Percentiles rank a stretch among this genome's conserved stretches.
phyloP scores from a whole-genome alignment of 2,113 vertebrate genomes.

The Eira barbara region DNA sequence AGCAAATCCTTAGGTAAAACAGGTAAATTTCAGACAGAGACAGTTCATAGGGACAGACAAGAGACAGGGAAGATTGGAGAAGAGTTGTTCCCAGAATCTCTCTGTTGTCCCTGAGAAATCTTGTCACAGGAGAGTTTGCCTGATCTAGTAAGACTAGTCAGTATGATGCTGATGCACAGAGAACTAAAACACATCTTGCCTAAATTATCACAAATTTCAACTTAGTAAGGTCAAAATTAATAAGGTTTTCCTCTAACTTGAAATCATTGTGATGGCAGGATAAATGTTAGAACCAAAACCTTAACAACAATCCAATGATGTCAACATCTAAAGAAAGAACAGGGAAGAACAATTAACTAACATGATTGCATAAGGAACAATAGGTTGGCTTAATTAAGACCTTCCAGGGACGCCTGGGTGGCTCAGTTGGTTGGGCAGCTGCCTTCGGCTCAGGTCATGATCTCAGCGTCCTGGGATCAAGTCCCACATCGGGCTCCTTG shows the following conservation, averaged over 20 bases:
- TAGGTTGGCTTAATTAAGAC: constrained; percentile 26
- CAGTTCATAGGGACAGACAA: neutral
- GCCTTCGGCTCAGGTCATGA: too few species aligned
- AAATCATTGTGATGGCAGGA: constrained; percentile 14
- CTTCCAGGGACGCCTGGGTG: too few species aligned
- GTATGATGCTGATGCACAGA: neutral
- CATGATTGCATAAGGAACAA: constrained; percentile 3
- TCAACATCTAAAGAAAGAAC: constrained; percentile 7
- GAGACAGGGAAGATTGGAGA: neutral
- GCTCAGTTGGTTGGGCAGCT: too few species aligned
- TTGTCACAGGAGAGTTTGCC: neutral
- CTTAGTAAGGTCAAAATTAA: neutral
- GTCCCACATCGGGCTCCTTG: too few species aligned
- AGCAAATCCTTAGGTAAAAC: neutral
- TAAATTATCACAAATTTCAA: neutral
- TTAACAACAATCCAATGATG: neutral
- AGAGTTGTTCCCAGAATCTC: neutral
- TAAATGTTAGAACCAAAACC: constrained; percentile 39
- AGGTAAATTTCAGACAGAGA: neutral
- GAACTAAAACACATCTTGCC: neutral
- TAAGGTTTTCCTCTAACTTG: neutral
- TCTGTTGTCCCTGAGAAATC: neutral
- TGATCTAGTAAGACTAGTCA: neutral
- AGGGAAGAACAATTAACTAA: neutral
- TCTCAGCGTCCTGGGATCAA: too few species aligned